A percentile compares a stretch with the other conserved stretches of the same genome.
Conservation (phyloP, 2,113 vertebrate genomes). For the Eulemur rufifrons region DNA sequence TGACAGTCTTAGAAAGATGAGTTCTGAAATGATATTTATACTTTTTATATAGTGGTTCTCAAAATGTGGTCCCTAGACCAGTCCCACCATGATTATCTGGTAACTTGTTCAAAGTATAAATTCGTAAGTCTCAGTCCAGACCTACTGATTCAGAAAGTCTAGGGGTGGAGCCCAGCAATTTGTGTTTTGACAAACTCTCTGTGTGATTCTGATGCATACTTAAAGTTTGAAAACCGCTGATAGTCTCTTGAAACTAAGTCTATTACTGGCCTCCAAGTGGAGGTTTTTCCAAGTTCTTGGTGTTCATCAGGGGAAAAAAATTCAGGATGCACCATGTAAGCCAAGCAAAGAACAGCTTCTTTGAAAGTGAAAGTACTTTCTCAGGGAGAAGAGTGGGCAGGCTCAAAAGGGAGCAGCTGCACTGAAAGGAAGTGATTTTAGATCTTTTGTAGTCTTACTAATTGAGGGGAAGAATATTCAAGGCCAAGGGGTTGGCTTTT, state of each 20-base stretch:
- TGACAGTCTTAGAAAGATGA: neutral
- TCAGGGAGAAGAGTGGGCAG: too few species aligned
- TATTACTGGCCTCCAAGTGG: too few species aligned
- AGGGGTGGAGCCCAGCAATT: neutral
- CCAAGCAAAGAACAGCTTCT: too few species aligned
- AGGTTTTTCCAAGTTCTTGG: too few species aligned
- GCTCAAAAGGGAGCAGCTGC: too few species aligned
- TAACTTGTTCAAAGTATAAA: slow-evolving; percentile 17
- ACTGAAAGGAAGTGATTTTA: too few species aligned
- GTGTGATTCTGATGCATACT: neutral
- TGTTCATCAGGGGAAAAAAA: too few species aligned
- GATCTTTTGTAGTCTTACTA: too few species aligned
- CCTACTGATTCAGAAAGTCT: neutral
- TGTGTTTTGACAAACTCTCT: neutral
- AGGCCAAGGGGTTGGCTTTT: too few species aligned
- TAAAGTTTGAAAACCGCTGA: neutral
- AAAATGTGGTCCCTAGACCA: neutral
- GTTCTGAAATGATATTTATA: slow-evolving; percentile 1
- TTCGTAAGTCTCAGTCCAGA: neutral
- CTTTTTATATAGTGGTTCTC: neutral
- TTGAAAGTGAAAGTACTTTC: too few species aligned
- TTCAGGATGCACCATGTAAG: too few species aligned
- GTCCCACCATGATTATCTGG: neutral
- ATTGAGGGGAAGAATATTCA: too few species aligned
- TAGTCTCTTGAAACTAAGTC: neutral